These are phyloP conservation scores for Cephalopachus bancanus DNA, from an alignment of 2,797 vertebrate species.

Conservation along the genomic window DNA sequence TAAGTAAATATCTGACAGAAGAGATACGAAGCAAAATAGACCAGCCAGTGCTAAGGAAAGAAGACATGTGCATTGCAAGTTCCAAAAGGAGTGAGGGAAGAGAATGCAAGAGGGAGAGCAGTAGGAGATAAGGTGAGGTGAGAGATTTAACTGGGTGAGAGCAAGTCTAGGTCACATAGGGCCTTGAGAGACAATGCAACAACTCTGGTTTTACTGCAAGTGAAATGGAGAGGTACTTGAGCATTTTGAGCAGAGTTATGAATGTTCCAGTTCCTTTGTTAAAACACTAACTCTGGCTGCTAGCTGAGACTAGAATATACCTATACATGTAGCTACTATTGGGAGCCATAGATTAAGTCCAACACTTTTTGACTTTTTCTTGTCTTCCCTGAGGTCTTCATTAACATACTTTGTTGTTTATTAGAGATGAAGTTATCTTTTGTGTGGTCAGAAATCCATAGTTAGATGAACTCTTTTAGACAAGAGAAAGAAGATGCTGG, in stretches of 20 bases:
- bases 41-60: neutral
- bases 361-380: neutral
- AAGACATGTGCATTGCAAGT: neutral
- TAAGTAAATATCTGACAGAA: neutral
- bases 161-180: neutral
- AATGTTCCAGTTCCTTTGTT: neutral
- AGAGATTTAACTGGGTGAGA: neutral
- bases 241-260: neutral
- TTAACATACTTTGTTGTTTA: neutral
- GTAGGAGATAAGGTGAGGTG: neutral
- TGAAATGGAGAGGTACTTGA: neutral
- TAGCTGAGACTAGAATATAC: neutral
- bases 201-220: neutral
- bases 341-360: neutral
- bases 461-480: neutral
- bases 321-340: neutral
- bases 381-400: neutral
- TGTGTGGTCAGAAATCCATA: neutral
- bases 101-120: neutral
- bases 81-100: neutral
- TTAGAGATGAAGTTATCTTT: slow-evolving; percentile 12
- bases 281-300: neutral
- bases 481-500: neutral
- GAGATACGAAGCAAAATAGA: neutral
- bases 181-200: no score